Evolutionary conservation across 2,888 invertebrate genomes (phyloP).

Genomic region (Serrognathus titanus): DNA sequence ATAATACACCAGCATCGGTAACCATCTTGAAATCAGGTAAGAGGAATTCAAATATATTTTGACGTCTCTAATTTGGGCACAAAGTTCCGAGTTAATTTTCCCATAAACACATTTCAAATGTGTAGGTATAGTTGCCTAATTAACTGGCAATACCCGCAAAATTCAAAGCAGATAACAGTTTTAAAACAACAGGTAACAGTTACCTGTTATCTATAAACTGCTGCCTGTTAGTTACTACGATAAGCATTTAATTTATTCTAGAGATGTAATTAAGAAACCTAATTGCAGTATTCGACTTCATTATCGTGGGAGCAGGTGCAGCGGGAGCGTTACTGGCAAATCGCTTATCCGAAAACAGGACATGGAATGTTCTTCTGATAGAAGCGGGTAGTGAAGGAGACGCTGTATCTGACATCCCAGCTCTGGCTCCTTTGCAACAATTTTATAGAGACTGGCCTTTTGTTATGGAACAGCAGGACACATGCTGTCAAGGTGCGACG

Average conservation of each 20-base stretch:
- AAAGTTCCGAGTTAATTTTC: too few species aligned
- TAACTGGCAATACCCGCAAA: too few species aligned
- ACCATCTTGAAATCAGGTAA: too few species aligned
- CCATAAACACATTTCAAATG: too few species aligned
- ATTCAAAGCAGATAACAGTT: too few species aligned
- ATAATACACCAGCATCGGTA: too few species aligned
- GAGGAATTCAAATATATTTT: too few species aligned
- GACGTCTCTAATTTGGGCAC: too few species aligned
- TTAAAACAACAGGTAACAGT: too few species aligned
- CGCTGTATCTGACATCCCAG: slow-evolving; percentile 50
- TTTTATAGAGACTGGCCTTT: slow-evolving; percentile 48
- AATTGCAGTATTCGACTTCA: slow-evolving; percentile 39
- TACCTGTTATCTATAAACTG: too few species aligned
- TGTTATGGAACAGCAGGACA: slow-evolving; percentile 48
- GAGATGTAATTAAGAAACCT: not conserved
- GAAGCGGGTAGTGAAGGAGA: slow-evolving; percentile 56
- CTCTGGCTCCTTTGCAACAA: slow-evolving; percentile 47
- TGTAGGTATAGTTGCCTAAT: too few species aligned
- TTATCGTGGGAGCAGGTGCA: slow-evolving; percentile 48
- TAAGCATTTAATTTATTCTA: not conserved
- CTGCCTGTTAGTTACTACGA: too few species aligned
- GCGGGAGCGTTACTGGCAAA: slow-evolving; percentile 50
- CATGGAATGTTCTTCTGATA: slow-evolving; percentile 57
- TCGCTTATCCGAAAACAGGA: slow-evolving; percentile 46
- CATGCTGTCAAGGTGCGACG: not conserved